Base-by-base conservation (phyloP, 2,797 vertebrate species). In the Mormyrops attenuatus region DNA sequence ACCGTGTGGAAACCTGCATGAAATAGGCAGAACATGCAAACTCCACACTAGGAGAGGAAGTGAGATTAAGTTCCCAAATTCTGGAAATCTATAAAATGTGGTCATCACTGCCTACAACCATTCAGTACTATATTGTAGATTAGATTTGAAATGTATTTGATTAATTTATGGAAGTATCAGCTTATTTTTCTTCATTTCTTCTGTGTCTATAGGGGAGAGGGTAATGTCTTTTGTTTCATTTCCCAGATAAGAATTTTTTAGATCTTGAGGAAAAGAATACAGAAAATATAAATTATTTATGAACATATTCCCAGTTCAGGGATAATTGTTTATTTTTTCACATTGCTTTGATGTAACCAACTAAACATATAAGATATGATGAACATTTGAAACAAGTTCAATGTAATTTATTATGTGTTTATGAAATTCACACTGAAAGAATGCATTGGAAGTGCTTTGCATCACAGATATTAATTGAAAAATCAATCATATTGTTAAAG, bases 281-380 rank as follows among this genome's bases (percentile, higher is more conserved):
- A 93, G 85, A 90, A 93, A 91, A 94, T 95, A 96, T 97, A 91
- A 95, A 96, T 96, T 95, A 97, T 97, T 95, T 96, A 97, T 97
- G 95, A 97, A 95, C 94, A 94, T 95, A 96, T 96, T 97, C 96
- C 96, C 96, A 96, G 95, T 95, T 94, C 95, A 95, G 95, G 93
- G 94, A 94, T 96, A 96, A 96, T 97, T 97, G 95, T 96, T 96
- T 96, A 96, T 96, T 95, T 96, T 94, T 95, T 95, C 95, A 95
- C 95, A 95, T 96, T 95, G 95, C 96, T 97, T 97, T 97, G 96
- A 97, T 96, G 96, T 96, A 96, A 95, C 94, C 94, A 94, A 94
- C 95, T 90, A 92, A 93, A 95, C 94, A 94, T 93, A 92, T 95
- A 90, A 88, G 84, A 94, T 55, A 94, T 94, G 91, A 91, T 92